Conservation (phyloP, 2,797 vertebrate genomes). For the Simalia tracyae region DNA sequence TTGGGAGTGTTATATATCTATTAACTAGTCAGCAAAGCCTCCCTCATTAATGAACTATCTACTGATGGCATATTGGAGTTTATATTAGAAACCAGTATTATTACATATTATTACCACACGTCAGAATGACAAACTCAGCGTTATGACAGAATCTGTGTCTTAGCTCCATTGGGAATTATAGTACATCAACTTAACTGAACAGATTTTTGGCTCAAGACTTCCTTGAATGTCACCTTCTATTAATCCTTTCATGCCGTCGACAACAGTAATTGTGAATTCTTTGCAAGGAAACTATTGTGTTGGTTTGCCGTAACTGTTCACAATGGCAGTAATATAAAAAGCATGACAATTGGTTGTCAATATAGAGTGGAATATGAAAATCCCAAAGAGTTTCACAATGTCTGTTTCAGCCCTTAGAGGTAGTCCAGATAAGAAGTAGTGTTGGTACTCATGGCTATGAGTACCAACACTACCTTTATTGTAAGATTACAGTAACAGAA, state of each 20-base stretch:
- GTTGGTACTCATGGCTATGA: no score
- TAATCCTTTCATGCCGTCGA: neutral
- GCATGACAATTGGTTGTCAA: conserved; percentile 20
- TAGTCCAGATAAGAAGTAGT: neutral
- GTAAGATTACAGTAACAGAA: neutral
- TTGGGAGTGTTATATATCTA: neutral
- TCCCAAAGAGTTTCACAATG: neutral
- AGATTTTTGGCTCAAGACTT: conserved; percentile 14
- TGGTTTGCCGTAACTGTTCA: conserved; percentile 11
- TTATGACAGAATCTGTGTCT: neutral
- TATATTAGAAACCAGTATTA: neutral
- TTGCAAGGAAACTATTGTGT: neutral
- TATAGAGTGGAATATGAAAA: neutral
- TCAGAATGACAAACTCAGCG: conserved; percentile 9
- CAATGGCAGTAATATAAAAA: conserved; percentile 3
- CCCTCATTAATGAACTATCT: neutral
- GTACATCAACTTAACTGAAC: conserved; percentile 24
- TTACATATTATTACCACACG: neutral
- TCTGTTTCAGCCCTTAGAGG: neutral
- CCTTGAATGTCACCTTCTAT: conserved; percentile 10
- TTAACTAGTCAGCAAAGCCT: neutral
- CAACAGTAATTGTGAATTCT: conserved; percentile 17
- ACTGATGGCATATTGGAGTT: neutral
- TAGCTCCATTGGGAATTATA: neutral
- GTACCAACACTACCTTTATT: neutral